These are phyloP conservation scores for Dendrolimus kikuchii DNA, from an alignment of 1,140 invertebrate species.

Conservation along the genomic window DNA sequence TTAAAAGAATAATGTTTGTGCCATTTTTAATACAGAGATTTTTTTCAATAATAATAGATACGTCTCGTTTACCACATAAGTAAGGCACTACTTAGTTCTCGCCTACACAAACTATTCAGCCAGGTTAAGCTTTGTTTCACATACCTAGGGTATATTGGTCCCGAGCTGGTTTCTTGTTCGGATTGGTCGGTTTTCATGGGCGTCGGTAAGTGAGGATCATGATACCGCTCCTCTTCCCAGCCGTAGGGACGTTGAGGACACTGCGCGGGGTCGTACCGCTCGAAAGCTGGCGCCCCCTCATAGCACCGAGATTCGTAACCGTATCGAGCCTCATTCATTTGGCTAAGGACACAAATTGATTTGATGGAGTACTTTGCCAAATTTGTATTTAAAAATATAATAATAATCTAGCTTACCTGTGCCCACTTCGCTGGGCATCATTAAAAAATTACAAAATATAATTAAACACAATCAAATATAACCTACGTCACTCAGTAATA, in stretches of 20 bases:
- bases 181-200: conserved; percentile 72
- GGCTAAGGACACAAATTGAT: conserved; percentile 27
- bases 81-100: neutral
- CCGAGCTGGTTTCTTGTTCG: conserved; percentile 76
- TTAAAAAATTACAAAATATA: too few species aligned
- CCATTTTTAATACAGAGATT: neutral
- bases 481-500: too few species aligned
- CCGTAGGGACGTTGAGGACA: conserved; percentile 62
- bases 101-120: conserved; percentile 16
- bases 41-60: conserved; percentile 3
- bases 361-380: neutral
- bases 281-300: conserved; percentile 79
- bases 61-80: conserved; percentile 58
- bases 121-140: conserved; percentile 17
- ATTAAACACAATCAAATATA: too few species aligned
- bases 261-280: conserved; percentile 78
- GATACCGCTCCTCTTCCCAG: conserved; percentile 72
- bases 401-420: too few species aligned
- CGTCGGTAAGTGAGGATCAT: conserved; percentile 74
- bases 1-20: neutral
- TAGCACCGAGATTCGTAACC: conserved; percentile 73
- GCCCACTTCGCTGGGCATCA: too few species aligned
- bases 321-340: conserved; percentile 65
- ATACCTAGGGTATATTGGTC: conserved; percentile 82
- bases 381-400: too few species aligned